Conservation (phyloP, 2,113 vertebrate genomes). For the Antechinus flavipes region DNA sequence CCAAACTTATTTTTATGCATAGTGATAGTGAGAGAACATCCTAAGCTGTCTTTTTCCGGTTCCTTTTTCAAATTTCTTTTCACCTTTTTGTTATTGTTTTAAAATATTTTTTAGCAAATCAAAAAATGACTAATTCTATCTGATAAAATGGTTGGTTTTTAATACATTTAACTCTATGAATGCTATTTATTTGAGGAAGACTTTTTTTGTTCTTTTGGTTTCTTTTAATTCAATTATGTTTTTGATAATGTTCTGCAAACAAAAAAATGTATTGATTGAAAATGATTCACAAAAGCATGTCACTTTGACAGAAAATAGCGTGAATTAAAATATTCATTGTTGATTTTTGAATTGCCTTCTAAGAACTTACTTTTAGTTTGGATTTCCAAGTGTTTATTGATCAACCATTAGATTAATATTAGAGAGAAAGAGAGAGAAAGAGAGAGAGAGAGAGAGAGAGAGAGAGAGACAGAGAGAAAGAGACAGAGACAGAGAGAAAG, state of each 20-base stretch:
- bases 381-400: not conserved
- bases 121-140: not conserved
- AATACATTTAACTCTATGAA: not conserved
- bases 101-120: not conserved
- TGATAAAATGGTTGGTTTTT: not conserved
- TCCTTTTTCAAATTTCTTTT: not conserved
- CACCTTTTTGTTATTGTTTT: not conserved
- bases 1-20: slow-evolving; percentile 3
- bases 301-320: slow-evolving; percentile 36
- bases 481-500: no score
- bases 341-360: not conserved
- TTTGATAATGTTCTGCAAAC: slow-evolving; percentile 73
- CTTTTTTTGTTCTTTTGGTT: slow-evolving; percentile 30
- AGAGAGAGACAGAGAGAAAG: no score
- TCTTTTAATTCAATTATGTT: slow-evolving; percentile 46
- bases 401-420: not conserved
- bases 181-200: slow-evolving; percentile 33
- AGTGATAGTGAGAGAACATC: slow-evolving; percentile 4
- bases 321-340: slow-evolving; percentile 32
- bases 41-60: not conserved
- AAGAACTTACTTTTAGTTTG: slow-evolving; percentile 44
- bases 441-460: no score
- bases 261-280: slow-evolving; percentile 78
- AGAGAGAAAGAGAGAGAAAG: not conserved
- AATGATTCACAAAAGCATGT: slow-evolving; percentile 80